A percentile compares a stretch with the other conserved stretches of the same genome.
Evolutionary conservation across 2,797 vertebrate species (phyloP).

Genomic region (Tapirus indicus): DNA sequence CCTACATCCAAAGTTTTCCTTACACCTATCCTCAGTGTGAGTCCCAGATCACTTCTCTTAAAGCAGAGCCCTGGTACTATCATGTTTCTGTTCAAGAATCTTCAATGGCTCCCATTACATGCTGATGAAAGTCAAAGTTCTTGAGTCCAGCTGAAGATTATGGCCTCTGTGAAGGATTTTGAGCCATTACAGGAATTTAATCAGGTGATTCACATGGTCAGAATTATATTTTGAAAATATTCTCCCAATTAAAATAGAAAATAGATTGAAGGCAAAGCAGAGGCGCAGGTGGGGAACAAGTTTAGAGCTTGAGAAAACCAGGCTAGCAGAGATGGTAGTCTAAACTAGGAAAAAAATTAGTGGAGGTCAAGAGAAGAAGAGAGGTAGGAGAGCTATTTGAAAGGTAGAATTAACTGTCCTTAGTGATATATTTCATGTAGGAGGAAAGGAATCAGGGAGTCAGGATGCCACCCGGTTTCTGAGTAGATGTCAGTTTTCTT

Average conservation of each 20-base stretch:
- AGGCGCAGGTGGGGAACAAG: accelerated
- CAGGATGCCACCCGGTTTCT: not conserved
- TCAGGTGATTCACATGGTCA: not conserved
- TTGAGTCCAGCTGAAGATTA: not conserved
- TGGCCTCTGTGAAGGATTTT: not conserved
- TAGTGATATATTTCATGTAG: not conserved
- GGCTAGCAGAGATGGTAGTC: not conserved
- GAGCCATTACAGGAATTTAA: not conserved
- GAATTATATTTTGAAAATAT: not conserved
- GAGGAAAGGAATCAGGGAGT: not conserved
- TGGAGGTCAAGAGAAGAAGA: not conserved
- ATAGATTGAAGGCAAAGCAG: not conserved
- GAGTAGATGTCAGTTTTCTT: not conserved
- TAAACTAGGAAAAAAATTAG: not conserved
- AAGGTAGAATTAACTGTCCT: not conserved
- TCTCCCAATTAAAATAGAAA: not conserved
- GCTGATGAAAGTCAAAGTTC: not conserved
- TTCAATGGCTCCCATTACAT: not conserved
- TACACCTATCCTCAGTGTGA: no score
- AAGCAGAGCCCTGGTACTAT: not conserved
- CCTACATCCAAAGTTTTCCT: not conserved
- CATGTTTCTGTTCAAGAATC: not conserved
- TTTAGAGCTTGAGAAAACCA: not conserved
- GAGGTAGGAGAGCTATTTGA: not conserved
- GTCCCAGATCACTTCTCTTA: not conserved